A percentile compares a stretch with the other conserved stretches of the same genome.
Evolutionary conservation across 2,797 vertebrate genomes (phyloP).

Genomic region (Ispidina lecontei): DNA sequence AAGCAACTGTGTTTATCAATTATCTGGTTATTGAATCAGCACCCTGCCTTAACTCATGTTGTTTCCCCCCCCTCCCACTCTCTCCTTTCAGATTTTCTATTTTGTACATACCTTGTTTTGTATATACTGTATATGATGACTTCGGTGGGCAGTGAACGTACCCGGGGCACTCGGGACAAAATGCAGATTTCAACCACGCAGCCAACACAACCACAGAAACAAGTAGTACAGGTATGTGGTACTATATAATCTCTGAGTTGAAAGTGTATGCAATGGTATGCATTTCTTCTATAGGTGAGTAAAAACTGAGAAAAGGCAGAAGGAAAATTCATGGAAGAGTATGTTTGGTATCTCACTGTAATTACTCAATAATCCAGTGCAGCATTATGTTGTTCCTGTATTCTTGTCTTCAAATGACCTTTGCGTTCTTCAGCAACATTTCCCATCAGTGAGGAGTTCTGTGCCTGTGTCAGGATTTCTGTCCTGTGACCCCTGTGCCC

Average conservation of each 20-base stretch:
- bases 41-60: neutral
- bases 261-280: neutral
- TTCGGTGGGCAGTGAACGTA: conserved; percentile 91
- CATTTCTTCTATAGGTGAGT: neutral
- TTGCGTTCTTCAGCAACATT: neutral
- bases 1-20: neutral
- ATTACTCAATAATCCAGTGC: neutral
- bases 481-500: neutral
- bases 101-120: conserved; percentile 99
- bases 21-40: neutral
- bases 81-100: conserved; percentile 92
- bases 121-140: conserved; percentile 99
- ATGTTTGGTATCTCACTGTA: neutral
- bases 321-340: neutral
- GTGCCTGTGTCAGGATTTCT: neutral
- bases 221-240: conserved; percentile 88
- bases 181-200: conserved; percentile 86
- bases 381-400: neutral
- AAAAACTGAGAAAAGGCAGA: neutral
- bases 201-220: conserved; percentile 91
- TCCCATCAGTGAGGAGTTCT: neutral
- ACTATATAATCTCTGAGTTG: neutral
- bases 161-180: conserved; percentile 94
- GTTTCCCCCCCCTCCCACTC: too few relatives aligned
- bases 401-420: neutral